A percentile compares a stretch with the other conserved stretches of the same genome.
phyloP scores from a whole-genome alignment of 2,113 vertebrate species.

The Mystacornis crossleyi region DNA sequence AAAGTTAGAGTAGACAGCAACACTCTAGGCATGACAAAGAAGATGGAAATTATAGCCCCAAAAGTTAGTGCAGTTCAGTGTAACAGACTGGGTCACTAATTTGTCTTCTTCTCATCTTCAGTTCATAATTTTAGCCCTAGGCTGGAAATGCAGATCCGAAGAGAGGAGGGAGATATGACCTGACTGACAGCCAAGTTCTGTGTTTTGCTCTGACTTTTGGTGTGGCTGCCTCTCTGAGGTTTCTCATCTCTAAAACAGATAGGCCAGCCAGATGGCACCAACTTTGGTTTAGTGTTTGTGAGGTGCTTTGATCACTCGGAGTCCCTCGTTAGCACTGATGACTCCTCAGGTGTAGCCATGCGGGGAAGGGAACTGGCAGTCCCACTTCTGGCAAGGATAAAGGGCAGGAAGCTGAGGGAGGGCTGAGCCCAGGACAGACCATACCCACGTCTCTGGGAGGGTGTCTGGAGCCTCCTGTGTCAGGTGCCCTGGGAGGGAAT shows the following conservation, averaged over 20 bases:
- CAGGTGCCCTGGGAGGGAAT: background rate
- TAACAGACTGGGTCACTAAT: background rate
- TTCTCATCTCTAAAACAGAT: background rate
- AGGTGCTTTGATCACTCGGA: background rate
- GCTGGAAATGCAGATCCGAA: background rate
- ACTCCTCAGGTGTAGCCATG: background rate
- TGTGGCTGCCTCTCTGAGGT: background rate
- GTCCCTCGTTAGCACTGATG: background rate
- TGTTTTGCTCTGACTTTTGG: background rate
- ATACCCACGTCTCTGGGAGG: rapidly evolving
- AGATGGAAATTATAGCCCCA: background rate
- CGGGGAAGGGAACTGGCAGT: background rate
- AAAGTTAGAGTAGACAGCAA: background rate
- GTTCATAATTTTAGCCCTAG: background rate
- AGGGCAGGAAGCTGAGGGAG: background rate
- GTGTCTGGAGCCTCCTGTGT: background rate
- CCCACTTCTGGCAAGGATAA: background rate
- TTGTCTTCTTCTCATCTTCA: background rate
- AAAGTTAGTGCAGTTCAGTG: background rate
- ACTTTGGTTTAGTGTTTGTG: background rate
- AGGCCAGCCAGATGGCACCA: background rate
- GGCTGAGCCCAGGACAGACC: background rate
- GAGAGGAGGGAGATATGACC: background rate
- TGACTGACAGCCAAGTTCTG: background rate
- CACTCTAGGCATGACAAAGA: background rate